phyloP scores from a whole-genome alignment of 2,113 vertebrate genomes.

The Epinephelus fuscoguttatus region DNA sequence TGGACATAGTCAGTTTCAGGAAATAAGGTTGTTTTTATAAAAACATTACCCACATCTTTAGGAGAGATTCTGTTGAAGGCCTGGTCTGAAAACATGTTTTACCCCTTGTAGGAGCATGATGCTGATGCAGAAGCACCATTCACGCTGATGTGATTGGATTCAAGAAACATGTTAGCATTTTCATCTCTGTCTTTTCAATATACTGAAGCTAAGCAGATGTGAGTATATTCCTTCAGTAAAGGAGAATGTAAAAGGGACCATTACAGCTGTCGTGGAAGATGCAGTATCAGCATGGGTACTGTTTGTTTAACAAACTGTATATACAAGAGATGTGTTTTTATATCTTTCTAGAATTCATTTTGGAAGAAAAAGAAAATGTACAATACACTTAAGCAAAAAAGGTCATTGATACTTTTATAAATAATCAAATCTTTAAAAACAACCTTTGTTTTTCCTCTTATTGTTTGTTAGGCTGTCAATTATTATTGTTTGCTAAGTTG shows the following conservation, averaged over 20 bases:
- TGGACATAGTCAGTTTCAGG: no score
- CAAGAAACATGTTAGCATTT: background rate
- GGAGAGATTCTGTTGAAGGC: background rate
- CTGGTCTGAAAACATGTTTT: background rate
- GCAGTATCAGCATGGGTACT: background rate
- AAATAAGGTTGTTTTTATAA: no score
- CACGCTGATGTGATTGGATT: conserved; percentile 57
- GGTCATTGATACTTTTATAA: conserved; percentile 37
- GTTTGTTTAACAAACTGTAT: background rate
- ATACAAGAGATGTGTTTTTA: background rate
- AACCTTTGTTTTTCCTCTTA: no score
- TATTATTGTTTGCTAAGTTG: no score
- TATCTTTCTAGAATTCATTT: background rate
- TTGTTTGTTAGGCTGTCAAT: no score
- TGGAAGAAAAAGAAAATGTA: background rate
- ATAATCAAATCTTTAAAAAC: no score
- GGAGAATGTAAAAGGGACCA: background rate
- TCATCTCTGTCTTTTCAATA: background rate
- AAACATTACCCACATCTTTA: no score
- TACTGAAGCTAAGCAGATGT: background rate
- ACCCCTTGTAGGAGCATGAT: conserved; percentile 87
- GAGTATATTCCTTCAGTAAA: background rate
- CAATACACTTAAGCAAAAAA: conserved; percentile 18
- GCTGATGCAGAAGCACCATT: conserved; percentile 85
- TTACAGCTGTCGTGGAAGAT: background rate